Evolutionary conservation across 2,113 vertebrate species (phyloP).

Genomic region (Chaetops frenatus): DNA sequence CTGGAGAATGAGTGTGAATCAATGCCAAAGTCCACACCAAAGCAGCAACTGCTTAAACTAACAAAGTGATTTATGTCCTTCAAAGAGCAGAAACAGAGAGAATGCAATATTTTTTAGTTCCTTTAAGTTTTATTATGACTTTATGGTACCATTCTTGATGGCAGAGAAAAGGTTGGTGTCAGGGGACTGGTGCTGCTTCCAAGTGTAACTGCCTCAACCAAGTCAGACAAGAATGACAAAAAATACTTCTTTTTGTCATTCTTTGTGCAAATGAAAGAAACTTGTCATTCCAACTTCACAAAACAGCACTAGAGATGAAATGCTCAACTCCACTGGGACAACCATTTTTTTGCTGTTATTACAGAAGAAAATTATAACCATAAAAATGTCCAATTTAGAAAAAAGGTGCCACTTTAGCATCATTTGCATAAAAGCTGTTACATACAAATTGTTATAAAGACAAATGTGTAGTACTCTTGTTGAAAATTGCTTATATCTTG

Average conservation of each 20-base stretch:
- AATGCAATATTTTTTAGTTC: not conserved
- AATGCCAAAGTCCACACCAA: constrained; percentile 49
- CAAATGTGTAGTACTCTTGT: constrained; percentile 85
- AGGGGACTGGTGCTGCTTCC: constrained; percentile 46
- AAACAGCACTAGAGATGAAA: constrained; percentile 85
- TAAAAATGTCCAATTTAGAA: constrained; percentile 92
- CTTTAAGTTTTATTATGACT: constrained; percentile 31
- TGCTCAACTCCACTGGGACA: constrained; percentile 87
- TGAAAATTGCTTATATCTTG: constrained; percentile 83
- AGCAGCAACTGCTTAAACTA: constrained; percentile 39
- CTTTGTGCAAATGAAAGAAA: constrained; percentile 90
- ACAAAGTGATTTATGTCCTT: constrained; percentile 39
- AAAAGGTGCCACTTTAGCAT: constrained; percentile 86
- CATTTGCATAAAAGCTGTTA: constrained; percentile 96
- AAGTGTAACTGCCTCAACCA: constrained; percentile 57
- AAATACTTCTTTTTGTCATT: constrained; percentile 78
- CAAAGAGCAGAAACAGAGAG: not conserved
- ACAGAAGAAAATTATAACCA: constrained; percentile 92
- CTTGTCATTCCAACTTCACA: constrained; percentile 96
- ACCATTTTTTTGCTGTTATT: constrained; percentile 88
- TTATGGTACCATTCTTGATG: constrained; percentile 21
- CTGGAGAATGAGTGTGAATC: not conserved
- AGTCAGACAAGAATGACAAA: constrained; percentile 56
- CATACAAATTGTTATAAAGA: constrained; percentile 94
- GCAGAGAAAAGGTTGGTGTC: constrained; percentile 38